These are phyloP conservation scores for Panulirus ornatus DNA, from an alignment of 1,140 invertebrate species.

Conservation along the genomic window DNA sequence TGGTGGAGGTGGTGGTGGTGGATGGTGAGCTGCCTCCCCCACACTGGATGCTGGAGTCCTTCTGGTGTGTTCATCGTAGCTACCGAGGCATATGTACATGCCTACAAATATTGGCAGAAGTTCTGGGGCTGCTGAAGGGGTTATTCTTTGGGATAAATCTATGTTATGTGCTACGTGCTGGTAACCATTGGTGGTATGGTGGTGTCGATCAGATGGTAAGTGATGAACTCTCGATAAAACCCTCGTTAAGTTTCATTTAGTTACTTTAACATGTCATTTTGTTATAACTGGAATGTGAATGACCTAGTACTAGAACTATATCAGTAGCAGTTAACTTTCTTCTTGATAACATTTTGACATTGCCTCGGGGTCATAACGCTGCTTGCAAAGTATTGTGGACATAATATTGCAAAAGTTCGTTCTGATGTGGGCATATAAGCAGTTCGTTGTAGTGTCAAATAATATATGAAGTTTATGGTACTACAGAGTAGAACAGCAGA, in stretches of 20 bases:
- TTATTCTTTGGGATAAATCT: background rate
- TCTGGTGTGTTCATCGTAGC: background rate
- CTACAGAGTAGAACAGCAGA: no score
- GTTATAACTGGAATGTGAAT: background rate
- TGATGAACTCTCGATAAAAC: background rate
- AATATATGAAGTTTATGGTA: no score
- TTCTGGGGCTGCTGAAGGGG: background rate
- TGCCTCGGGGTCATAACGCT: background rate
- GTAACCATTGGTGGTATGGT: background rate
- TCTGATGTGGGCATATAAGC: no score
- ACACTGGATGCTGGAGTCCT: slow-evolving; percentile 44
- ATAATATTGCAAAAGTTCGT: no score
- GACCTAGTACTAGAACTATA: no score
- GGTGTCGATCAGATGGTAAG: background rate
- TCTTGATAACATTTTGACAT: background rate
- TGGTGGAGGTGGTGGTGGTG: slow-evolving; percentile 59
- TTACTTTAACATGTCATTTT: no score
- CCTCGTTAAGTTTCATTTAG: background rate
- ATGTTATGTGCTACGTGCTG: background rate
- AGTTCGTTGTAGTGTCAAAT: no score
- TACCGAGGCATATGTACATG: background rate
- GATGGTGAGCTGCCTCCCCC: slow-evolving; percentile 39
- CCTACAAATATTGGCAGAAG: background rate
- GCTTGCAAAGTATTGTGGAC: background rate
- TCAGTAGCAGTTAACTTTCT: background rate